A percentile compares a stretch with the other conserved stretches of the same genome.
Evolutionary conservation across 2,888 invertebrate species (phyloP).

Genomic region (Notodonta dromedarius): DNA sequence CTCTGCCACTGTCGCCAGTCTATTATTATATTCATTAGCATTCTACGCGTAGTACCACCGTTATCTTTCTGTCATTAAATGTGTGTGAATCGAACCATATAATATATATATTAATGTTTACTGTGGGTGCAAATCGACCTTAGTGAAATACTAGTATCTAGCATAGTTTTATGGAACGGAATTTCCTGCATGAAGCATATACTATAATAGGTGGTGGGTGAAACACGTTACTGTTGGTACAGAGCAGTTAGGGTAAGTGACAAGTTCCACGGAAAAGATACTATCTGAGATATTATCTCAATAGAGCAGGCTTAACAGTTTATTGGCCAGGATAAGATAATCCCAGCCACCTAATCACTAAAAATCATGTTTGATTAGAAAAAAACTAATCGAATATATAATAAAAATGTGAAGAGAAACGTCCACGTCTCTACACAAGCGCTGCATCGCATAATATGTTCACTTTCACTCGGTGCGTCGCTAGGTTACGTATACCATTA

Average conservation of each 20-base stretch:
- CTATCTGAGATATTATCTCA: too few relatives aligned
- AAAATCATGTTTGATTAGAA: conserved; percentile 15
- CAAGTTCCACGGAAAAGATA: too few relatives aligned
- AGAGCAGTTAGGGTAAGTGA: too few relatives aligned
- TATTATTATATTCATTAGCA: conserved; percentile 29
- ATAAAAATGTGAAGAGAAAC: conserved; percentile 31
- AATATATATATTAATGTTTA: too few relatives aligned
- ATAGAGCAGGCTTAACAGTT: too few relatives aligned
- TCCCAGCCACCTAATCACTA: background rate
- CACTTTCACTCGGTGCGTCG: conserved; percentile 33
- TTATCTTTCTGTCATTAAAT: conserved; percentile 1
- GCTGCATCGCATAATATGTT: conserved; percentile 37
- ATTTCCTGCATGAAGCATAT: too few relatives aligned
- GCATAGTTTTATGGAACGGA: too few relatives aligned
- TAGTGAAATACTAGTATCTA: too few relatives aligned
- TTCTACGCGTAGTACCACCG: conserved; percentile 2
- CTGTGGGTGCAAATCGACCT: too few relatives aligned
- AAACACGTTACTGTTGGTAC: too few relatives aligned
- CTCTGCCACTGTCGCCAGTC: conserved; percentile 18
- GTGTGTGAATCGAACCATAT: background rate
- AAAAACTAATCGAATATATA: conserved; percentile 19
- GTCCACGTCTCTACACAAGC: conserved; percentile 16
- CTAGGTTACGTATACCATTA: conserved; percentile 15
- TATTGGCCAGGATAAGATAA: background rate
- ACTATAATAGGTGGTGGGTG: too few relatives aligned